These are phyloP conservation scores for Leucophora obtusa DNA, from an alignment of 2,888 invertebrate genomes.

Conservation along the genomic window DNA sequence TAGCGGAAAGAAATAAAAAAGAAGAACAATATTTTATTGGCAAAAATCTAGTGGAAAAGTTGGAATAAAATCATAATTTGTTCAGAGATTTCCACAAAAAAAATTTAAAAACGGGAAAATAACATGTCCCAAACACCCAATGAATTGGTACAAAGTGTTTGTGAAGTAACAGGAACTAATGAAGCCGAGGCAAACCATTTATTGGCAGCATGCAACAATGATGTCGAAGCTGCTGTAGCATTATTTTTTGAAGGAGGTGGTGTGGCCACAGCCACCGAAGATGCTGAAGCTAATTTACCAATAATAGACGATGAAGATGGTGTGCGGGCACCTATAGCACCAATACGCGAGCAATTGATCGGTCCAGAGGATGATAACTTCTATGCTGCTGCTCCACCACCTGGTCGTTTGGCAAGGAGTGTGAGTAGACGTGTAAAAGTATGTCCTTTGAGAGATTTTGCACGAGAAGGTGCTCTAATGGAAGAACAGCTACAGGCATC, in stretches of 20 bases:
- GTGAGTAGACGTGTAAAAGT: conserved; percentile 73
- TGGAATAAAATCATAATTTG: conserved; percentile 22
- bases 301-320: conserved; percentile 69
- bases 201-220: conserved; percentile 74
- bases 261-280: conserved; percentile 50
- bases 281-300: conserved; percentile 58
- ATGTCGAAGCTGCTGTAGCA: conserved; percentile 76
- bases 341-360: conserved; percentile 76
- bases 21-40: conserved; percentile 39
- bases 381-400: conserved; percentile 67
- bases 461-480: conserved; percentile 76
- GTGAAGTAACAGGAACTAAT: conserved; percentile 75
- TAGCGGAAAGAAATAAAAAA: conserved; percentile 25
- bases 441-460: conserved; percentile 77
- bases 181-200: conserved; percentile 72
- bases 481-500: conserved; percentile 74
- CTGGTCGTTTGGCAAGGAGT: conserved; percentile 69
- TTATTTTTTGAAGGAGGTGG: conserved; percentile 74
- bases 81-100: conserved; percentile 4
- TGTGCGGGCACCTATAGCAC: conserved; percentile 77
- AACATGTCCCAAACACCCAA: conserved; percentile 62
- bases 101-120: conserved; percentile 5
- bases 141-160: conserved; percentile 72
- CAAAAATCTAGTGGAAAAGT: conserved; percentile 22
- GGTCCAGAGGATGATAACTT: conserved; percentile 78